These are phyloP conservation scores for Odontothrips loti DNA, from an alignment of 2,888 invertebrate genomes.

Conservation along the genomic window DNA sequence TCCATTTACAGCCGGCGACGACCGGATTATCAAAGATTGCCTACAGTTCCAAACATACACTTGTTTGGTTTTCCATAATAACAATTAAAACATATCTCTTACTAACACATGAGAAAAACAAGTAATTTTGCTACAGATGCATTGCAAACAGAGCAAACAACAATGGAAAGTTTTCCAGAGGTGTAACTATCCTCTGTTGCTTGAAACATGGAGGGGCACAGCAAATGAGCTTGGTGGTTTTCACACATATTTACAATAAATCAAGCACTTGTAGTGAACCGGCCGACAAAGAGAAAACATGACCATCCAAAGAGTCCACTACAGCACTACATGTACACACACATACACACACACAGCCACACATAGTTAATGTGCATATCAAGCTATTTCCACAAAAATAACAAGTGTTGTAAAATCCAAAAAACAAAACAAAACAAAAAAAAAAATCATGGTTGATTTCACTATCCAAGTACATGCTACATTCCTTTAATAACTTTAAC, in stretches of 20 bases:
- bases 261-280: slow-evolving; percentile 18
- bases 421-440: background rate
- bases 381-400: background rate
- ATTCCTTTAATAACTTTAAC: too few relatives aligned
- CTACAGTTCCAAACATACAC: background rate
- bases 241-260: slow-evolving; percentile 23
- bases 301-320: slow-evolving; percentile 22
- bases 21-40: background rate
- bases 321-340: slow-evolving; percentile 13
- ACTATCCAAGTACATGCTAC: too few relatives aligned
- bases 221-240: slow-evolving; percentile 18
- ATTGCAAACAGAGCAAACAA: slow-evolving; percentile 12
- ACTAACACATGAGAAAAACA: slow-evolving; percentile 21
- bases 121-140: slow-evolving; percentile 17
- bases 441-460: background rate
- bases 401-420: background rate
- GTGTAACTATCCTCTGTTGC: background rate
- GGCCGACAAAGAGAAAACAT: slow-evolving; percentile 24
- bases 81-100: background rate
- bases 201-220: background rate
- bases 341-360: background rate
- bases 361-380: background rate
- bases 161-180: background rate
- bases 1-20: background rate
- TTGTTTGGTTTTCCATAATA: background rate